Percentiles rank a stretch among this genome's conserved stretches.
phyloP scores from a whole-genome alignment of 2,888 invertebrate genomes.

The Melinaea marsaeus region DNA sequence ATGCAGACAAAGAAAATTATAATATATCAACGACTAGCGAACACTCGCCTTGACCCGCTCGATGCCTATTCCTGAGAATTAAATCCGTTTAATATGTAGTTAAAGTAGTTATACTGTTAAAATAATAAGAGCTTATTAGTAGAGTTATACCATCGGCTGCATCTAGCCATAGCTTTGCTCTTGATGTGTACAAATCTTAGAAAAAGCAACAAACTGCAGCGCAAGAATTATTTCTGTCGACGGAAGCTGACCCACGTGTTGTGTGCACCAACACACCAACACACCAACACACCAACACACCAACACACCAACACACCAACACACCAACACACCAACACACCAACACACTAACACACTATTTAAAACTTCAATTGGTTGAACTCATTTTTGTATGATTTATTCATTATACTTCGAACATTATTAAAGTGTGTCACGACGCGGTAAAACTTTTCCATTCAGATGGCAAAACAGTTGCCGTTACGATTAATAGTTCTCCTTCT shows the following conservation, averaged over 20 bases:
- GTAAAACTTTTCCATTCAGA: too few species aligned
- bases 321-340: conserved; percentile 18
- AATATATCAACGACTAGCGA: too few species aligned
- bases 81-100: too few species aligned
- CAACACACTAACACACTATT: conserved; percentile 23
- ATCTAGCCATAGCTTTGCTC: conserved; percentile 10
- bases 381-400: background rate
- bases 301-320: conserved; percentile 14
- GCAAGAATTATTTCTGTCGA: conserved; percentile 43
- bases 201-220: conserved; percentile 42
- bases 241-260: conserved; percentile 47
- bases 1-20: too few species aligned
- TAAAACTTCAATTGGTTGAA: conserved; percentile 16
- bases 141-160: background rate
- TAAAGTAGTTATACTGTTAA: too few species aligned
- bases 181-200: conserved; percentile 32
- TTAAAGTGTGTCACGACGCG: too few species aligned
- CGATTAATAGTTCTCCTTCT: too few species aligned
- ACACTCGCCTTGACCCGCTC: too few species aligned
- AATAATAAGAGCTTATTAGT: background rate
- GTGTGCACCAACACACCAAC: conserved; percentile 17
- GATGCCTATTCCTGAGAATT: too few species aligned
- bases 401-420: too few species aligned
- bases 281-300: conserved; percentile 18
- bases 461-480: too few species aligned